Evolutionary conservation across 2,888 invertebrate species (phyloP).

Genomic region (Carterocephalus palaemon): DNA sequence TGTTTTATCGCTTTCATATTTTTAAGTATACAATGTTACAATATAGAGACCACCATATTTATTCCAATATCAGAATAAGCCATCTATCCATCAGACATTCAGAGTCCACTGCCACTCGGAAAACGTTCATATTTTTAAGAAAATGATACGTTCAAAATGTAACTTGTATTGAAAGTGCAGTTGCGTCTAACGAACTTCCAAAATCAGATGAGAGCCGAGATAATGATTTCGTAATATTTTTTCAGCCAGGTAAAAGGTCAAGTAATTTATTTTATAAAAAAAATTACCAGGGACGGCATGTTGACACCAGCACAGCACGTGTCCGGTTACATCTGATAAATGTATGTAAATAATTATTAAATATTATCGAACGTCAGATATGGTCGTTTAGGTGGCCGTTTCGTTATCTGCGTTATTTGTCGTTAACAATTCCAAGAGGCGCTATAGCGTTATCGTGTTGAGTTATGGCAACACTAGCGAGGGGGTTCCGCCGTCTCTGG

Average conservation of each 20-base stretch:
- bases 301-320: slow-evolving; percentile 54
- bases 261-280: slow-evolving; percentile 25
- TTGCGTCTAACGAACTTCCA: neutral
- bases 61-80: too few relatives aligned
- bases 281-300: slow-evolving; percentile 42
- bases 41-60: too few relatives aligned
- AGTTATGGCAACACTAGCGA: slow-evolving; percentile 61
- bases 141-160: too few relatives aligned
- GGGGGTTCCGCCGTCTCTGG: slow-evolving; percentile 46
- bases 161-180: too few relatives aligned
- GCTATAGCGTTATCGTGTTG: slow-evolving; percentile 64
- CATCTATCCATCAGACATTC: too few relatives aligned
- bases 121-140: too few relatives aligned
- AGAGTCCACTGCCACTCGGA: too few relatives aligned
- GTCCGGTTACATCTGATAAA: slow-evolving; percentile 68
- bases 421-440: slow-evolving; percentile 65
- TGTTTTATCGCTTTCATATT: too few relatives aligned
- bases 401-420: slow-evolving; percentile 74
- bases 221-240: slow-evolving; percentile 13
- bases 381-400: slow-evolving; percentile 72
- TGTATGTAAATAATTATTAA: slow-evolving; percentile 75
- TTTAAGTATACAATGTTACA: too few relatives aligned
- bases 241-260: slow-evolving; percentile 6
- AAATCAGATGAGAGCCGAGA: slow-evolving; percentile 4
- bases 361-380: slow-evolving; percentile 72